Conservation (phyloP, 2,113 vertebrate species). For the Sardina pilchardus region DNA sequence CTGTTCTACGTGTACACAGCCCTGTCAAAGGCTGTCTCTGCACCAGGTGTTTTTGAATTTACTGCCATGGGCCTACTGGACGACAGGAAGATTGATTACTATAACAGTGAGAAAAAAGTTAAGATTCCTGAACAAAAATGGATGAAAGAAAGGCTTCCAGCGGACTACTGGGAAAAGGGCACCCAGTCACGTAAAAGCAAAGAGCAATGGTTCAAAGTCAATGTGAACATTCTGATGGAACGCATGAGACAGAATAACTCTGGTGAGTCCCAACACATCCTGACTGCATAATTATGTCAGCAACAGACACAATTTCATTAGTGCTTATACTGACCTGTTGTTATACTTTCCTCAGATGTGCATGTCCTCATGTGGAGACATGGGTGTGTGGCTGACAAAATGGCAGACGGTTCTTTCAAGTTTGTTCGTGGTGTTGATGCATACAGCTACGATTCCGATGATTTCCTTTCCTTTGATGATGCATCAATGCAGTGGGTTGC, state of each 20-base stretch:
- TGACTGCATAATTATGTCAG: not conserved
- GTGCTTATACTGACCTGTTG: not conserved
- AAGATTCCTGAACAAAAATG: slow-evolving; percentile 55
- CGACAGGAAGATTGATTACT: slow-evolving; percentile 61
- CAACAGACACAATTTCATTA: too few species aligned
- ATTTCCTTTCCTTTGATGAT: slow-evolving; percentile 64
- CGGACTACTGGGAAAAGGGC: slow-evolving; percentile 60
- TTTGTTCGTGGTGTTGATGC: slow-evolving; percentile 37
- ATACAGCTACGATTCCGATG: slow-evolving; percentile 60
- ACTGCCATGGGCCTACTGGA: slow-evolving; percentile 66
- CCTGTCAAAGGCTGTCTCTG: slow-evolving; percentile 20
- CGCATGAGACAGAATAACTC: slow-evolving; percentile 52
- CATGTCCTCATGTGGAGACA: slow-evolving; percentile 65
- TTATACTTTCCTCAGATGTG: slow-evolving; percentile 35
- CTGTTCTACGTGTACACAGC: slow-evolving; percentile 64
- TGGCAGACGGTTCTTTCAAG: fast-evolving
- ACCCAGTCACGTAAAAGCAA: slow-evolving; percentile 59
- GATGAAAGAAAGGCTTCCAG: slow-evolving; percentile 44
- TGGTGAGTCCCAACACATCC: slow-evolving; percentile 38
- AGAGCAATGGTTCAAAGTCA: slow-evolving; percentile 37
- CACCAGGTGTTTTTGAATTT: slow-evolving; percentile 59
- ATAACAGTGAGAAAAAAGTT: slow-evolving; percentile 25
- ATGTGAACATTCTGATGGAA: slow-evolving; percentile 55
- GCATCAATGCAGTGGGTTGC: slow-evolving; percentile 34
- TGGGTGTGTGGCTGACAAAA: slow-evolving; percentile 45